These are phyloP conservation scores for Meleagris gallopavo DNA, from an alignment of 2,113 vertebrate species.

Conservation along the genomic window DNA sequence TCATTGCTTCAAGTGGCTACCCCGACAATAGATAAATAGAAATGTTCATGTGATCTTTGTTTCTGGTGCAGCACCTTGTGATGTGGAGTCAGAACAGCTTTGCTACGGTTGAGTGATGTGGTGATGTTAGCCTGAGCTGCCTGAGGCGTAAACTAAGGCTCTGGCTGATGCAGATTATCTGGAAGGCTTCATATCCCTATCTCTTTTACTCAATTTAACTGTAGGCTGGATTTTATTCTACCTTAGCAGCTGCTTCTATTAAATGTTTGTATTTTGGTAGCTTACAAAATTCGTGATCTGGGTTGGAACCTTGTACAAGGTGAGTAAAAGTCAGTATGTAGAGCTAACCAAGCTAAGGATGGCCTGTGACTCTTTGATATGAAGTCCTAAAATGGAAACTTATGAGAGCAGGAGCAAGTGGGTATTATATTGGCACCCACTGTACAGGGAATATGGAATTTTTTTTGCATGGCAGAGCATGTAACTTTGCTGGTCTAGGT, in stretches of 20 bases:
- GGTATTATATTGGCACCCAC: neutral
- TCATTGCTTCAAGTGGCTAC: neutral
- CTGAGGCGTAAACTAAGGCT: constrained; percentile 9
- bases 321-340: constrained; percentile 50
- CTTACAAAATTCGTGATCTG: constrained; percentile 69
- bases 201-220: neutral
- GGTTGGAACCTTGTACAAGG: constrained; percentile 49
- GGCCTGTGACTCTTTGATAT: constrained; percentile 21
- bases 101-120: constrained; percentile 18
- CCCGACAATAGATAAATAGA: constrained; percentile 28
- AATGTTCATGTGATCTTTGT: neutral
- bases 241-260: constrained; percentile 62
- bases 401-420: neutral
- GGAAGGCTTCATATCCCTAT: constrained; percentile 7
- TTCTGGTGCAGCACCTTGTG: constrained; percentile 23
- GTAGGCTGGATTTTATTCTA: constrained; percentile 53
- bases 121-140: constrained; percentile 18
- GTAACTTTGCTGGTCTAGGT: constrained; percentile 24
- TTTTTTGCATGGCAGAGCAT: constrained; percentile 58
- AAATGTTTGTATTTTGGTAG: constrained; percentile 74
- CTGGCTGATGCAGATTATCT: constrained; percentile 21
- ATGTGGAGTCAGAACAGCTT: constrained; percentile 36
- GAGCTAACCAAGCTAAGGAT: constrained; percentile 39
- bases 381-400: neutral
- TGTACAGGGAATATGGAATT: neutral